Evolutionary conservation across 2,797 vertebrate species (phyloP), one percentile per base, ranked within the genome.

Genomic region (Brotogeris chrysoptera): DNA sequence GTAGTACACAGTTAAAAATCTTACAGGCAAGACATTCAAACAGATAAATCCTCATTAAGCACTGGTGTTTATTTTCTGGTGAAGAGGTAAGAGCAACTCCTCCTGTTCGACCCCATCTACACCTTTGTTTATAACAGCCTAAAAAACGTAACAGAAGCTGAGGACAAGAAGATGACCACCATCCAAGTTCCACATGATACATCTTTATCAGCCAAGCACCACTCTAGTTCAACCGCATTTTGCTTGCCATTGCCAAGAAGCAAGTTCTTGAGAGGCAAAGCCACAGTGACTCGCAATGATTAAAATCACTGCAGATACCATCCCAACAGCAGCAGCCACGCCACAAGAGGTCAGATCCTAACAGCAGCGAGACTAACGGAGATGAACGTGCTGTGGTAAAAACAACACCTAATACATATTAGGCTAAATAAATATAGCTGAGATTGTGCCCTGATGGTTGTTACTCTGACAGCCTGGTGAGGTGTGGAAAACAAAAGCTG

Each of bases 271-370:
- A 69, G 66, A 79, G 63, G 65, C 36, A 61, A 91, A 89, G 68
- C 79, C 81, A 84, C 78, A 77, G 34, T 50, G 78, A 66, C 60
- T 77, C 44, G 81, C 91, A 82, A 81, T 41, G 81, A 85, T 71
- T 76, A 59, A 76, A 95, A 92, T 77, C 96, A 84, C 89, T 94
- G 91, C 89, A 71, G 71, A 46, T 25, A 73, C 25, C 60, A 81
- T 10, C 30, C 80, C n/a, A 52, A n/a, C 6, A 72, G 76, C 57
- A 70, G 71, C 71, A 79, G 57, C 53, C 86, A 23, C 0, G 1
- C n/a, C 57, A 47, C 1, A 0, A 23, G 1, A 80, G 77, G 68
- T 60, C 61, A 34, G 32, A 49, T 17, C 66, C 43, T 13, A 32
- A 36, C 0, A 5, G 28, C 49, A 92, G 20, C 0, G 0, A 72